Conservation (phyloP, 1,140 invertebrate genomes). For the Schlechtendalia chinensis region DNA sequence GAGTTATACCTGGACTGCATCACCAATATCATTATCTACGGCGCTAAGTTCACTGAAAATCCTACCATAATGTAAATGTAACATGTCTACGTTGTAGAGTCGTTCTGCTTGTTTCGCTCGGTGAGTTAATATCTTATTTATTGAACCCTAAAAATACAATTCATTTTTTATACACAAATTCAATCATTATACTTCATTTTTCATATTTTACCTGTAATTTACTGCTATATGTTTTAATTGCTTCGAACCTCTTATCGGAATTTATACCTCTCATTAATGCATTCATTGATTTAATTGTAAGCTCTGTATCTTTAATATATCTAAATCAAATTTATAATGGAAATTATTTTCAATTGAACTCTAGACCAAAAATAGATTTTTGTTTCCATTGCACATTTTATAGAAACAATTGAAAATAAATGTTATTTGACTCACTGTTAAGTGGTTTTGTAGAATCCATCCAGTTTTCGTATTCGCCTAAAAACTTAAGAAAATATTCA, state of each 20-base stretch:
- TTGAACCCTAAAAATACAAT: constrained; percentile 21
- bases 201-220: constrained; percentile 33
- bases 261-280: constrained; percentile 20
- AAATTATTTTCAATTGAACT: neutral
- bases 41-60: constrained; percentile 85
- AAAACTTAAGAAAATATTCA: constrained; percentile 41
- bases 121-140: constrained; percentile 39
- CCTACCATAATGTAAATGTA: constrained; percentile 78
- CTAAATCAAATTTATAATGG: constrained; percentile 4
- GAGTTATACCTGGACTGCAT: constrained; percentile 66
- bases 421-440: neutral
- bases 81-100: constrained; percentile 74
- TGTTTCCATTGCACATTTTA: neutral
- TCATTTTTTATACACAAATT: neutral
- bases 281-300: constrained; percentile 39
- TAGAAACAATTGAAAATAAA: neutral
- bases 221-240: constrained; percentile 42
- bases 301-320: constrained; percentile 27
- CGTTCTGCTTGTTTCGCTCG: constrained; percentile 20
- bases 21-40: constrained; percentile 79
- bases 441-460: neutral
- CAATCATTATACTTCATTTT: neutral
- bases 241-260: constrained; percentile 36
- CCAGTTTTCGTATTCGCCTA: constrained; percentile 39
- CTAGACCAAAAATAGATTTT: neutral